These are phyloP conservation scores for Zootermopsis nevadensis DNA, from an alignment of 2,888 invertebrate species.

Conservation along the genomic window DNA sequence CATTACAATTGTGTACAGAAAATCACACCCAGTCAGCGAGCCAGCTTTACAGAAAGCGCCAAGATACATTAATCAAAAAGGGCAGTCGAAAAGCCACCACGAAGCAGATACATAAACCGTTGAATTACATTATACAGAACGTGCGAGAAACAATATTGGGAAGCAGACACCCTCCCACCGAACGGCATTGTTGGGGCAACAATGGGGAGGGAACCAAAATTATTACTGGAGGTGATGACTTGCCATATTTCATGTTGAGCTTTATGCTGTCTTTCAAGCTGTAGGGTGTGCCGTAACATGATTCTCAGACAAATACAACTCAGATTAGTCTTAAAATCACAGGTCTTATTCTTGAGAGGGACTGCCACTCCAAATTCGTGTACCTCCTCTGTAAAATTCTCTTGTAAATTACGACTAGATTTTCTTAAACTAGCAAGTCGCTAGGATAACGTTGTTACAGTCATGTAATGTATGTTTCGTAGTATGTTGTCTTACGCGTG, in stretches of 20 bases:
- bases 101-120: neutral
- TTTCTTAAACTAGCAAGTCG: too few species aligned
- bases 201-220: neutral
- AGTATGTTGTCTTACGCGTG: too few species aligned
- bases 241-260: slow-evolving; percentile 3
- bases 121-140: slow-evolving; percentile 1
- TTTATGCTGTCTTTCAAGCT: neutral
- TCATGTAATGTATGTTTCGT: too few species aligned
- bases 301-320: too few species aligned
- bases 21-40: neutral
- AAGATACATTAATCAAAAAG: neutral
- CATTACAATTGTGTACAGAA: neutral
- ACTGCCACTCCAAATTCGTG: too few species aligned
- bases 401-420: too few species aligned
- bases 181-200: neutral
- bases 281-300: neutral
- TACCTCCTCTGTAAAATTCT: too few species aligned
- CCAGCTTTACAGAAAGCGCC: too few species aligned
- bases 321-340: too few species aligned
- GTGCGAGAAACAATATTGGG: slow-evolving; percentile 7
- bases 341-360: too few species aligned
- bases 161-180: neutral
- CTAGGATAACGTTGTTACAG: too few species aligned
- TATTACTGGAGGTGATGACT: slow-evolving; percentile 13
- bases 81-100: too few species aligned